Conservation (phyloP, 2,888 invertebrate species). For the Iselma pallidipennis region DNA sequence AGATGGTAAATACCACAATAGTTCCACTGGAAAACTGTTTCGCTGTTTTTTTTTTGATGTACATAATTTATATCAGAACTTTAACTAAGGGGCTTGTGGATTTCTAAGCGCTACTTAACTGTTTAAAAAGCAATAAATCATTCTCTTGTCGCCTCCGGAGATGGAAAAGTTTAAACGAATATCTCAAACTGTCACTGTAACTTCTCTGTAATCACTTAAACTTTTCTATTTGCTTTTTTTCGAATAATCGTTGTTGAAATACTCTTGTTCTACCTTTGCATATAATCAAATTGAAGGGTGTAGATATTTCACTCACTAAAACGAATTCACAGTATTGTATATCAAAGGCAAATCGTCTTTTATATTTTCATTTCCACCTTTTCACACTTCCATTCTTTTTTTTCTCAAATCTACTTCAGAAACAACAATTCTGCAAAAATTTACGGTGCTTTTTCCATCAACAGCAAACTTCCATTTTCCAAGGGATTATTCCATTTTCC, state of each 20-base stretch:
- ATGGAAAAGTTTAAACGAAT: constrained; percentile 47
- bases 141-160: constrained; percentile 42
- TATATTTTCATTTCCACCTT: too few relatives aligned
- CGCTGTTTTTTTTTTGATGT: constrained; percentile 7
- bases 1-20: too few relatives aligned
- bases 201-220: constrained; percentile 34
- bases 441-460: constrained; percentile 5
- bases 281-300: constrained; percentile 12
- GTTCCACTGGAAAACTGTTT: not conserved
- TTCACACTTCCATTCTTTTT: not conserved
- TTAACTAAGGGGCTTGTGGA: constrained; percentile 26
- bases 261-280: constrained; percentile 10
- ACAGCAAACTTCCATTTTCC: not conserved
- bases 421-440: not conserved
- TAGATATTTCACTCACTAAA: constrained; percentile 12
- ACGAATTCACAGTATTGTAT: too few relatives aligned
- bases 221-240: constrained; percentile 21
- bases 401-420: not conserved
- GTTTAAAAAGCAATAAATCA: constrained; percentile 42
- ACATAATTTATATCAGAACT: constrained; percentile 33
- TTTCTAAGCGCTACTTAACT: constrained; percentile 35
- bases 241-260: not conserved
- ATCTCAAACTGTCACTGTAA: constrained; percentile 42
- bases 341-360: too few relatives aligned
- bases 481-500: not conserved